Base-by-base conservation (phyloP, 2,888 invertebrate species). In the Drosophila borealis region DNA sequence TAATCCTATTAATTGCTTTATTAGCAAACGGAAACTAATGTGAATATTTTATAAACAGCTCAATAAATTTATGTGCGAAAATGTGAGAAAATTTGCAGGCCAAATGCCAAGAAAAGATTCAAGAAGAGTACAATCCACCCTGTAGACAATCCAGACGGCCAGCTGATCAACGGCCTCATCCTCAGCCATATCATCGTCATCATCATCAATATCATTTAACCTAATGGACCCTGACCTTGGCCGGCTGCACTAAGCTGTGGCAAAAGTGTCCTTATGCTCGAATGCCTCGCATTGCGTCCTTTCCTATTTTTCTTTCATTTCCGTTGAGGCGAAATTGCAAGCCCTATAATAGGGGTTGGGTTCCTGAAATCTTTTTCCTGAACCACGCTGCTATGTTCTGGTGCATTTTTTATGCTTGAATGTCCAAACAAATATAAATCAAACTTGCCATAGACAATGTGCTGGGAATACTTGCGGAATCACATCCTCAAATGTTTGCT, bases 171-270 rank as follows among this genome's bases (percentile, higher is more conserved):
- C 49, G 45, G 51, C 39, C 51, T 37, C 55, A 73, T 65, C 70
- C 74, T 73, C 78, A 78, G 79, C 74, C 75, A 86, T 88, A 88
- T 85, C 62, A 62, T 49, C 29, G 29, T 29, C 64, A 59, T 69
- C 74, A 80, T 83, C 85, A 88, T 84, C 79, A 84, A 88, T 89
- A 87, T 85, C 87, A 89, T 91, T 90, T 91, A 90, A 91, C 90
- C 90, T 91, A 90, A 90, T 90, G 76, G 89, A 78, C 86, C 83
- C 89, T 91, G 90, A 90, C 90, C 90, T 81, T 75, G 71, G 69
- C 70, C 77, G 73, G 72, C 71, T 69, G 81, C 79, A 73, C 78
- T 88, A 89, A 88, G 88, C 88, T 89, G 88, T 81, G 88, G 88
- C 88, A 84, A 89, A 82, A 88, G 81, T 89, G 77, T 78, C 81